Conservation (phyloP, 2,888 invertebrate species). For the Acanthosepion esculentum region DNA sequence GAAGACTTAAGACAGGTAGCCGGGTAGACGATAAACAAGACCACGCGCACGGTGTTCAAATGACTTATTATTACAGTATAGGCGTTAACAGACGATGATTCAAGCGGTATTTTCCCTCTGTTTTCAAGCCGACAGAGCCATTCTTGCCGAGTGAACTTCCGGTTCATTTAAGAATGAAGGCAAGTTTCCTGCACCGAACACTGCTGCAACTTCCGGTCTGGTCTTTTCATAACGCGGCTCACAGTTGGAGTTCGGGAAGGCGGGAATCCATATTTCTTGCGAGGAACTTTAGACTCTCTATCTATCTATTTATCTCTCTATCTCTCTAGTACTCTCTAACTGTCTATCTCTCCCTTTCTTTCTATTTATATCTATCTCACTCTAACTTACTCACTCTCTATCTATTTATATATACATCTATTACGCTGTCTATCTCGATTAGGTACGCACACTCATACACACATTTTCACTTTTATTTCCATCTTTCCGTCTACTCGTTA, state of each 20-base stretch:
- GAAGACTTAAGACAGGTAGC: too few species aligned
- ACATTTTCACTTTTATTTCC: too few species aligned
- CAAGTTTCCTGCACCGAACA: neutral
- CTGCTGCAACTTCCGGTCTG: conserved; percentile 6
- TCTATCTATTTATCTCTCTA: too few species aligned
- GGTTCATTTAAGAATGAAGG: neutral
- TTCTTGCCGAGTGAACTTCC: neutral
- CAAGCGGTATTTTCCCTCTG: neutral
- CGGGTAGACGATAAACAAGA: too few species aligned
- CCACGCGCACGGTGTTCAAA: too few species aligned
- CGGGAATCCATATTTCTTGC: neutral
- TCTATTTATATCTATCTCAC: too few species aligned
- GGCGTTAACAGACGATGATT: neutral
- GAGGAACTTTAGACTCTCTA: neutral
- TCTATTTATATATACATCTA: too few species aligned
- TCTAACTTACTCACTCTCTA: too few species aligned
- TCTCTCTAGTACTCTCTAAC: neutral
- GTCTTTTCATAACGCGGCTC: neutral
- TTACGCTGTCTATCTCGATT: too few species aligned
- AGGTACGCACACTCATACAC: too few species aligned
- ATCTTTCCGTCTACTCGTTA: too few species aligned
- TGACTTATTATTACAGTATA: neutral
- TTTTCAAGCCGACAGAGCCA: neutral
- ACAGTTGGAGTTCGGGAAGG: neutral
- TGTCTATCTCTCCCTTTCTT: too few species aligned